Percentiles rank a stretch among this genome's conserved stretches.
Evolutionary conservation across 2,113 vertebrate species (phyloP).

Genomic region (Nerophis ophidion): DNA sequence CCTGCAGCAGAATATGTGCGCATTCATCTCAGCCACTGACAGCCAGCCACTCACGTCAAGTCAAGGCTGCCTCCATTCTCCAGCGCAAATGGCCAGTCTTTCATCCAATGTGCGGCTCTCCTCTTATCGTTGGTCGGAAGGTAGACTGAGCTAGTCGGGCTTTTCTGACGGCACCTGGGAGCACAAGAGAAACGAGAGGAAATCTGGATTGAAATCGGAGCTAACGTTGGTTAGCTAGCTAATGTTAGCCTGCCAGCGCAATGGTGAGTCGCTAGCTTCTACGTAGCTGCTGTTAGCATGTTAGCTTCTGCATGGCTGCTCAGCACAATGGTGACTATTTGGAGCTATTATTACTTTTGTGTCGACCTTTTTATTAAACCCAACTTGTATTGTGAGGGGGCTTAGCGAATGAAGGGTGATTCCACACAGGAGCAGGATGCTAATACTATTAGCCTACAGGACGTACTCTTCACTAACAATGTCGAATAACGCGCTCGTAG

Average conservation of each 20-base stretch:
- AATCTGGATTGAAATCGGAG: constrained; percentile 25
- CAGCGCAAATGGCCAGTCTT: not conserved
- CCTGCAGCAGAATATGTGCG: constrained; percentile 7
- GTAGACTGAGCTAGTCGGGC: not conserved
- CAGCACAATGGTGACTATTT: not conserved
- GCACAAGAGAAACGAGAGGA: constrained; percentile 6
- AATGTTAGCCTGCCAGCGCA: constrained; percentile 54
- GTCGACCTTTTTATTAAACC: not conserved
- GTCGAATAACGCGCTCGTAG: not conserved
- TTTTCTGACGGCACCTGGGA: constrained; percentile 6
- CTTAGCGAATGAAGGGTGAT: constrained; percentile 9
- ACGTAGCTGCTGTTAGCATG: constrained; percentile 24
- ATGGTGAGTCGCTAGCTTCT: constrained; percentile 56
- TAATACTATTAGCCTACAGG: constrained; percentile 22
- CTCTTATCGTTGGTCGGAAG: not conserved
- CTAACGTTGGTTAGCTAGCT: constrained; percentile 58
- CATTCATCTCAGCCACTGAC: constrained; percentile 42
- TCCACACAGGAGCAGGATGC: constrained; percentile 16
- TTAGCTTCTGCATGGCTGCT: constrained; percentile 20
- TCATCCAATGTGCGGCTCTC: not conserved
- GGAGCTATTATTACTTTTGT: not conserved
- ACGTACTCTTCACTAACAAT: not conserved
- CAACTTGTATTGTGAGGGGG: constrained; percentile 7
- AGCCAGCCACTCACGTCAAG: constrained; percentile 41
- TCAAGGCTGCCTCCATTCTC: constrained; percentile 13